These are phyloP conservation scores for Cantharis lateralis DNA, from an alignment of 2,888 invertebrate species.

Conservation along the genomic window DNA sequence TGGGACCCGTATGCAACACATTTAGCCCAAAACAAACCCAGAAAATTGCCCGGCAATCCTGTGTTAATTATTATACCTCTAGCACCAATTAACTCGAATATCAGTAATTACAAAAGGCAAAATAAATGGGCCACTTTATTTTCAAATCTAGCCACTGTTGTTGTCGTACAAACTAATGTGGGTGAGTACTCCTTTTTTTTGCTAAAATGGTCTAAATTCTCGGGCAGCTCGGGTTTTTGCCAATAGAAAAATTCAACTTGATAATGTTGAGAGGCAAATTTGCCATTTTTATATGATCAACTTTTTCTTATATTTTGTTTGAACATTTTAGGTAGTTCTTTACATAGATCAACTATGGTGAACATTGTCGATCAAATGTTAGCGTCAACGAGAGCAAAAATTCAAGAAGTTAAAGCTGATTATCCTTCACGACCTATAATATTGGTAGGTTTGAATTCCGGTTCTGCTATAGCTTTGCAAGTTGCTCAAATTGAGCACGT, in stretches of 20 bases:
- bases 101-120: slow-evolving; percentile 60
- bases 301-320: too few species aligned
- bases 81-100: slow-evolving; percentile 56
- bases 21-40: slow-evolving; percentile 66
- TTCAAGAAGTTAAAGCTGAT: slow-evolving; percentile 70
- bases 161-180: slow-evolving; percentile 63
- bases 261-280: too few species aligned
- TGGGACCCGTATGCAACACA: slow-evolving; percentile 74
- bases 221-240: too few species aligned
- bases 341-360: slow-evolving; percentile 57
- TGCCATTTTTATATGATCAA: too few species aligned
- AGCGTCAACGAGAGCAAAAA: slow-evolving; percentile 69
- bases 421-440: slow-evolving; percentile 73
- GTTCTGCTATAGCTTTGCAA: slow-evolving; percentile 76
- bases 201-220: too few species aligned
- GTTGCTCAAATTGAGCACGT: slow-evolving; percentile 74
- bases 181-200: slow-evolving; percentile 41
- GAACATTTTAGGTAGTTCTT: slow-evolving; percentile 34
- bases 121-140: slow-evolving; percentile 74
- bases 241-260: too few species aligned
- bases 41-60: slow-evolving; percentile 72
- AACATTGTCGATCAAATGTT: slow-evolving; percentile 68
- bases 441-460: slow-evolving; percentile 77
- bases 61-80: slow-evolving; percentile 68
- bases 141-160: slow-evolving; percentile 69